A percentile compares a stretch with the other conserved stretches of the same genome.
Evolutionary conservation across 2,888 invertebrate species (phyloP).

Genomic region (Meteorus cinctellus): DNA sequence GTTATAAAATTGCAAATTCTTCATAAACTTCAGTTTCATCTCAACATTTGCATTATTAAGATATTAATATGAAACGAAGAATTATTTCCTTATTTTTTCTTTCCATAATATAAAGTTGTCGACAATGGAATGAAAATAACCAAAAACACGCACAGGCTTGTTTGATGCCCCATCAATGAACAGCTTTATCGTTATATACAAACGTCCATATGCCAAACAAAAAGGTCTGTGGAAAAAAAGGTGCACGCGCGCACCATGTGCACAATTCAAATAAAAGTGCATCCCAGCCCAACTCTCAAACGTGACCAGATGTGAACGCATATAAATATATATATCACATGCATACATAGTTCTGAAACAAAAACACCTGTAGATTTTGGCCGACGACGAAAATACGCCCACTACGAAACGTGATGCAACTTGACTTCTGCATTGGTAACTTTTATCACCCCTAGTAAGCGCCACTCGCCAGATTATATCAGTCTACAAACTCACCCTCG

Average conservation of each 20-base stretch:
- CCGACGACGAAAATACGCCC: slow-evolving; percentile 1
- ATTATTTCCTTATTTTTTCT: not conserved
- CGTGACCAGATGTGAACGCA: slow-evolving; percentile 12
- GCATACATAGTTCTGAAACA: slow-evolving; percentile 22
- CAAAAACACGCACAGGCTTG: slow-evolving; percentile 31
- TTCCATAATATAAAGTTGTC: not conserved
- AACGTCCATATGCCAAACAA: not conserved
- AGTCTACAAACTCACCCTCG: not conserved
- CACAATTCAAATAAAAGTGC: slow-evolving; percentile 18
- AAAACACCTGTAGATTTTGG: slow-evolving; percentile 42
- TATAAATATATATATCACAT: not conserved
- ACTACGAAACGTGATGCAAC: not conserved
- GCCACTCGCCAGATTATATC: slow-evolving; percentile 40
- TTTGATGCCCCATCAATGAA: slow-evolving; percentile 40
- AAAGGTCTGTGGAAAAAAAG: slow-evolving; percentile 30
- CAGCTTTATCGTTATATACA: slow-evolving; percentile 26
- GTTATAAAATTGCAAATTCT: no score
- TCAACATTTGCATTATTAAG: no score
- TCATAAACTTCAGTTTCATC: no score
- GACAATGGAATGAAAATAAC: slow-evolving; percentile 19
- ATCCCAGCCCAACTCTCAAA: not conserved
- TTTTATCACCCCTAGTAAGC: slow-evolving; percentile 38
- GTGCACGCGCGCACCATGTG: slow-evolving; percentile 19
- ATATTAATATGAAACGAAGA: no score
- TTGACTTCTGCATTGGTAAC: slow-evolving; percentile 4